Percentiles rank a stretch among this genome's conserved stretches.
These are phyloP conservation scores for Octodon degus DNA, from an alignment of 2,113 vertebrate species.

Conservation along the genomic window DNA sequence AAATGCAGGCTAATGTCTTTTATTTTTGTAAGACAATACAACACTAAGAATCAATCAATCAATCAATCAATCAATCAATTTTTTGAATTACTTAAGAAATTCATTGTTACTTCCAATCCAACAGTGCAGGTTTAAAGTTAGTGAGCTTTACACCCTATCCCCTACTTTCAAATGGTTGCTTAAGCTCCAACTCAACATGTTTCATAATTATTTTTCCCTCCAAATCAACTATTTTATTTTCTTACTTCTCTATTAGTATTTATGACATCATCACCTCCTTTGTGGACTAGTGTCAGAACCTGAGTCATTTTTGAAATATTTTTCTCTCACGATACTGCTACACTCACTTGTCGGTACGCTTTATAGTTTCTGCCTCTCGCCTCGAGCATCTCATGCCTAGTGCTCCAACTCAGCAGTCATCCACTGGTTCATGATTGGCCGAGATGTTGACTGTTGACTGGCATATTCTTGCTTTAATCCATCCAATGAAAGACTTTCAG, in stretches of 20 bases:
- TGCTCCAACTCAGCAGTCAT: background rate
- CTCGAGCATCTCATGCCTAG: background rate
- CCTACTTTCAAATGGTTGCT: constrained; percentile 23
- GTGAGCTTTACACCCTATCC: background rate
- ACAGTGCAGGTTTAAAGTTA: background rate
- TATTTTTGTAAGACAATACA: constrained; percentile 2
- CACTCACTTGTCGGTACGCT: background rate
- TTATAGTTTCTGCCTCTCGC: background rate
- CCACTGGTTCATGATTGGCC: background rate
- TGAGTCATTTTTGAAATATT: background rate
- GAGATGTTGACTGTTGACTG: background rate
- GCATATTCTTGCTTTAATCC: background rate
- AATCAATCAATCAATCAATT: background rate
- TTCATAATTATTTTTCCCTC: background rate
- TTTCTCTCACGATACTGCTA: background rate
- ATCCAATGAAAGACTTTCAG: background rate
- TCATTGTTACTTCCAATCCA: background rate
- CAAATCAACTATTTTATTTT: constrained; percentile 20
- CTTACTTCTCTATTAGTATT: constrained; percentile 39
- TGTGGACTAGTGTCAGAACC: background rate
- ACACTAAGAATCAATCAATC: constrained; percentile 13
- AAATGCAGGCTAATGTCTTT: constrained; percentile 11
- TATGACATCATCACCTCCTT: background rate
- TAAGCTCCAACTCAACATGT: background rate
- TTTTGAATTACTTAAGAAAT: constrained; percentile 19